Evolutionary conservation across 2,888 invertebrate genomes (phyloP), one percentile per base, ranked within the genome.

Genomic region (Sinodicranocentrus sp.): DNA sequence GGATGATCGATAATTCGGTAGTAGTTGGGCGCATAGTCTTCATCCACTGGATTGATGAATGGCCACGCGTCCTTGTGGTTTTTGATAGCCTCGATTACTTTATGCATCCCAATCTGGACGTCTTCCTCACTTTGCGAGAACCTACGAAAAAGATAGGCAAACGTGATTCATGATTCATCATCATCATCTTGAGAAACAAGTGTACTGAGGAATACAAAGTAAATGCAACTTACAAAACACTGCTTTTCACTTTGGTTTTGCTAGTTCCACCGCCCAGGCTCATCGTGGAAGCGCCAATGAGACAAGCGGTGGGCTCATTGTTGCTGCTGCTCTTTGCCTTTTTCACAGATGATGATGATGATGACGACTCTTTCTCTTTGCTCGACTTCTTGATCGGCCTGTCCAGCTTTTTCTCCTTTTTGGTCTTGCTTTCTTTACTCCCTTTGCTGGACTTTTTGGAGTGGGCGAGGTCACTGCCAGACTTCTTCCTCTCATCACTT

Each of bases 21-120:
- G 88, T 94, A 94, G 90, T 95, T 95, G 0, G 98, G 97, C 0
- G 97, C 97, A 90, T 95, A 96, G 89, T 96, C 95, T 90, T 97
- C 97, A 89, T 97, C 96, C 0, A 98, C 97, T 0, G 97, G 96
- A 90, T 97, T 96, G 90, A 95, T 93, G 91, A 98, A 98, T 0
- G 97, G 97, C 97, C 97, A 98, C 0, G 97, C 96, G 90, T 98
- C 97, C 79, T 95, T 94, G 90, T 97, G 97, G 89, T 95, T 94
- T 89, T 95, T 96, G 48, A 98, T 93, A 89, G 95, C 94, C 90
- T 97, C 96, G 79, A 98, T 92, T 80, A 98, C 96, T 92, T 97
- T 97, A 91, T 96, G 96, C 95, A 97, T 95, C 68, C 96, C 96
- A 76, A 95, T 96, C 90, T 95, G 94, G 79, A 96, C 92, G 89